Conservation (phyloP, 2,797 vertebrate species). For the Manis pentadactyla region DNA sequence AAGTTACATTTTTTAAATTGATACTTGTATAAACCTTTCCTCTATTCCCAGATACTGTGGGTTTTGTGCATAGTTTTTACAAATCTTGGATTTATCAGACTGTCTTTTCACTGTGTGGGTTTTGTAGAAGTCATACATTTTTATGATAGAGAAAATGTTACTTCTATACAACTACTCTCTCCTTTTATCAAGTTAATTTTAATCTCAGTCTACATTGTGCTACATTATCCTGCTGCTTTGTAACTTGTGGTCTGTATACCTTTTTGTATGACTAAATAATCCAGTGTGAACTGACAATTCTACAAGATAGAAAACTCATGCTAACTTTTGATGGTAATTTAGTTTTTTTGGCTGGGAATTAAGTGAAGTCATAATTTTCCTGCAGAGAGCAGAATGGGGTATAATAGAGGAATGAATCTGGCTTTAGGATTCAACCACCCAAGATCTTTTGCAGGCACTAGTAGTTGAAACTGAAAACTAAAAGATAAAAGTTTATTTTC, state of each 20-base stretch:
- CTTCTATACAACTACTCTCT: conserved; percentile 81
- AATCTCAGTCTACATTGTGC: conserved; percentile 83
- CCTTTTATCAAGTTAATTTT: conserved; percentile 80
- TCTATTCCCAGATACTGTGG: conserved; percentile 78
- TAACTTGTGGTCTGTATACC: conserved; percentile 80
- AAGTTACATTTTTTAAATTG: no score
- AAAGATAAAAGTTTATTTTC: conserved; percentile 71
- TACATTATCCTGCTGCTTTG: conserved; percentile 83
- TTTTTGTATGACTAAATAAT: conserved; percentile 79
- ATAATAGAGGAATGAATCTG: conserved; percentile 37
- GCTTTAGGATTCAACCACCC: conserved; percentile 23
- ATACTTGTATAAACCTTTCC: conserved; percentile 85
- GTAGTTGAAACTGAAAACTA: conserved; percentile 44
- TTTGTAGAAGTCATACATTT: conserved; percentile 88
- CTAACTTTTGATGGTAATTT: conserved; percentile 64
- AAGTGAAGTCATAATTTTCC: background rate
- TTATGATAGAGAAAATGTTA: conserved; percentile 86
- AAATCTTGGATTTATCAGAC: conserved; percentile 80
- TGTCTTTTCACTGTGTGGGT: conserved; percentile 87
- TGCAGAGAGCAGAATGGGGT: conserved; percentile 35
- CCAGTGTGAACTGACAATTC: conserved; percentile 63
- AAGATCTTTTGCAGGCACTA: conserved; percentile 46
- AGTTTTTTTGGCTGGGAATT: conserved; percentile 59
- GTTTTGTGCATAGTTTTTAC: conserved; percentile 86
- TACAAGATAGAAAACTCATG: conserved; percentile 50